Conservation (phyloP, 23 tunicate species). For the Halocynthia roretzi region DNA sequence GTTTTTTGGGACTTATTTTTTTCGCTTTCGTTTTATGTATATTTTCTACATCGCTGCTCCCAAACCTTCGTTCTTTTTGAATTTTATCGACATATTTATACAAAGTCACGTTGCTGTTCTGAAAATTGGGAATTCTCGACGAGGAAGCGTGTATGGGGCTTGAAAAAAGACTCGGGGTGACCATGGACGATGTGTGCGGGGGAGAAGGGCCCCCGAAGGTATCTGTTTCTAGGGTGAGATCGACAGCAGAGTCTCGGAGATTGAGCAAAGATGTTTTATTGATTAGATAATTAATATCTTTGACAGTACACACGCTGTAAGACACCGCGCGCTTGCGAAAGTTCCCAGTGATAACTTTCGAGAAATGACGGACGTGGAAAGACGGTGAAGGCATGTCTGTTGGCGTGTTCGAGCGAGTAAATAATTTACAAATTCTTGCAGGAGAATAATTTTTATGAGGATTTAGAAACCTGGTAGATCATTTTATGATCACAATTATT, state of each 20-base stretch:
- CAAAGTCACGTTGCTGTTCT: neutral
- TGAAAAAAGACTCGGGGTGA: constrained; percentile 13
- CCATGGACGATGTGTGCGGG: neutral
- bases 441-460: too few species aligned
- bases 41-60: constrained; percentile 5
- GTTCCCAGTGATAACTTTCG: neutral
- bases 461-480: too few species aligned
- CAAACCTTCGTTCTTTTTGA: constrained; percentile 10
- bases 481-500: too few species aligned
- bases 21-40: neutral
- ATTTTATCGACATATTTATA: neutral
- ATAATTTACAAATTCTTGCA: too few species aligned
- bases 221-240: neutral
- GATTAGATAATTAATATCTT: neutral
- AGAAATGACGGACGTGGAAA: too few species aligned
- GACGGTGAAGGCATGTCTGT: too few species aligned
- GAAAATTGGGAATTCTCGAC: too few species aligned
- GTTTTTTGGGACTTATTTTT: constrained; percentile 9
- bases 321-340: too few species aligned
- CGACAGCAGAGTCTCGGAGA: neutral
- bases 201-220: neutral
- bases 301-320: too few species aligned
- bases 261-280: neutral
- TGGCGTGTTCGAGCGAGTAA: too few species aligned
- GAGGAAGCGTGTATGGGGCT: constrained; percentile 9